Evolutionary conservation across 2,797 vertebrate genomes (phyloP).

Genomic region (Astyanax mexicanus): DNA sequence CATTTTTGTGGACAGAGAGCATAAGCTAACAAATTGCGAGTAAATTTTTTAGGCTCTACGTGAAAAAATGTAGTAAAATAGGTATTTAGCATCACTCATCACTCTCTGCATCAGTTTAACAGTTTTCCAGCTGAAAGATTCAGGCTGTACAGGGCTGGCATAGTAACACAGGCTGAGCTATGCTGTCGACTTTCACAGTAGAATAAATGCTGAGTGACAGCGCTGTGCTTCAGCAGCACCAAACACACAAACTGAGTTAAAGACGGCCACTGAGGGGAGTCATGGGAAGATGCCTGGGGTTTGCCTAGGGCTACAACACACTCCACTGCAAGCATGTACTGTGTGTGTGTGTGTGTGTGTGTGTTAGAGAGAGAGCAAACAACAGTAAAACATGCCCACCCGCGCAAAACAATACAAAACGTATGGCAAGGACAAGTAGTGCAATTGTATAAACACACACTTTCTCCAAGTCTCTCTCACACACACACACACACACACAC

Average conservation of each 20-base stretch:
- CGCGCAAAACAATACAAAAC: conserved; percentile 33
- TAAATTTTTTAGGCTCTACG: too few relatives aligned
- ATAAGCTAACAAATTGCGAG: too few relatives aligned
- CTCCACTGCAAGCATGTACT: too few relatives aligned
- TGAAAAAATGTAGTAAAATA: too few relatives aligned
- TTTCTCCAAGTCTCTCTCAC: too few relatives aligned
- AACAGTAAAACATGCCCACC: conserved; percentile 47
- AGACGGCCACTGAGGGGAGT: conserved; percentile 24
- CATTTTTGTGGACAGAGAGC: too few relatives aligned
- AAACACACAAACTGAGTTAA: conserved; percentile 23
- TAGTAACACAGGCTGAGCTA: not conserved
- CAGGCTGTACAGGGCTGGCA: too few relatives aligned
- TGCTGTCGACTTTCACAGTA: not conserved
- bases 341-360: conserved; percentile 2
- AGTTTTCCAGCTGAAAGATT: too few relatives aligned
- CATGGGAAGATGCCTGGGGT: conserved; percentile 47
- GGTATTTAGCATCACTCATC: too few relatives aligned
- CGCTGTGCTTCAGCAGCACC: conserved; percentile 2
- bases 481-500: not conserved
- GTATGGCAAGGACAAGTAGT: conserved; percentile 41
- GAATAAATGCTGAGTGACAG: not conserved
- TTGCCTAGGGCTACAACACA: conserved; percentile 36
- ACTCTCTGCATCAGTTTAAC: too few relatives aligned
- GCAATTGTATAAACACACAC: too few relatives aligned
- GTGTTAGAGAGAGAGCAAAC: conserved; percentile 14